Evolutionary conservation across 2,888 invertebrate species (phyloP), one percentile per base, ranked within the genome.

Genomic region (Euzophera pinguis): DNA sequence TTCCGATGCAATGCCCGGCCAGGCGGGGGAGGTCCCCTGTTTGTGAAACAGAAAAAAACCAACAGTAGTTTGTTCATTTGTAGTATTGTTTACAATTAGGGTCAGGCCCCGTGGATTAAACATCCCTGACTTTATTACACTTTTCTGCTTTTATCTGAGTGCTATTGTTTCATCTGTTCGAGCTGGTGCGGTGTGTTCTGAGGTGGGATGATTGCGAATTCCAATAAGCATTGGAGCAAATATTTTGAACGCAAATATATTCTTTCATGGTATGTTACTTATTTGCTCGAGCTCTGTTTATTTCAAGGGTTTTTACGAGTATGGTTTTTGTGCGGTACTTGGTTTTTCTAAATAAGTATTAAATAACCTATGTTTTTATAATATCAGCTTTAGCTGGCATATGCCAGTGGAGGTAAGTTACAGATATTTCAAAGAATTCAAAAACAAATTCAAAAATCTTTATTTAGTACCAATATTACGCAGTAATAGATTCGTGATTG

Each of bases 81-180:
- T 65, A 67, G 69, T 64, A 69, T 73, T 81, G 75, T 84, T 81
- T 80, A 75, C 80, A 77, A 75, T 80, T 73, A 77, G 78, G 78
- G 78, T 73, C 65, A 64, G 62, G 53, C 69, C 72, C 71, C 56
- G 58, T 53, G 64, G 63, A 74, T 73, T 73, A 64, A 67, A 65
- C 65, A 63, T 63, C 60, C 59, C 65, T 60, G 59, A 65, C 63
- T 67, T 70, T 73, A 72, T 74, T 72, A 65, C 62, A 61, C 61
- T 63, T 69, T 70, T 64, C 64, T 62, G 62, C 60, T 55, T 64
- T 62, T 62, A 42, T 57, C 50, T 57, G 47, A 56, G 55, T 57
- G 53, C 41, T 35, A 37, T 37, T 55, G 57, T 54, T 57, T 57
- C 53, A 56, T 58, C 51, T 51, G 52, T 53, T 47, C 34, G 43